phyloP scores from a whole-genome alignment of 2,888 invertebrate species.

The Tholera decimalis region DNA sequence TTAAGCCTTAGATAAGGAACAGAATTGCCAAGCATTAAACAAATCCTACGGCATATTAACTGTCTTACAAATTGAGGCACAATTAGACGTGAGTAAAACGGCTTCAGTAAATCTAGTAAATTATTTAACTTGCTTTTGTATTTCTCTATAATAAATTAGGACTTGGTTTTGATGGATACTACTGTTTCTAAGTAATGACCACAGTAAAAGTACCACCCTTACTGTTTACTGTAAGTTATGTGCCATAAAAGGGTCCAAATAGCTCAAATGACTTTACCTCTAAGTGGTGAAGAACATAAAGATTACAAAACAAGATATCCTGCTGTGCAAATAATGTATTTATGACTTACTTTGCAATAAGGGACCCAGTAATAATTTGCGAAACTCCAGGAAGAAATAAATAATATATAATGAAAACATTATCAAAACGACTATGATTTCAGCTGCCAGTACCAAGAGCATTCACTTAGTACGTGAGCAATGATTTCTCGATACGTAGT shows the following conservation, averaged over 20 bases:
- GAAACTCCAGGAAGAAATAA: background rate
- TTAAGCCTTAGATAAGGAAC: slow-evolving; percentile 12
- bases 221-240: background rate
- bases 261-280: background rate
- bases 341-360: background rate
- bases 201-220: background rate
- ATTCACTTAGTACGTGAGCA: too few species aligned
- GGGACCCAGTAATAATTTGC: background rate
- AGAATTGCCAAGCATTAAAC: background rate
- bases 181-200: slow-evolving; percentile 4
- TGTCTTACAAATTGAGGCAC: background rate
- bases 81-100: slow-evolving; percentile 13
- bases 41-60: slow-evolving; percentile 28
- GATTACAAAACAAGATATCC: background rate
- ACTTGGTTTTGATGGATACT: background rate
- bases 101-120: slow-evolving; percentile 18
- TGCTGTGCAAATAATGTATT: background rate
- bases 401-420: background rate
- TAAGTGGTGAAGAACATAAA: background rate
- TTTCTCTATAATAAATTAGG: background rate
- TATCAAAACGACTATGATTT: too few species aligned
- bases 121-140: slow-evolving; percentile 3
- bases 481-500: too few species aligned
- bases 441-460: too few species aligned
- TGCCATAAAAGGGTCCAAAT: background rate